Conservation (phyloP, 2,113 vertebrate species). For the Burhinus bistriatus region DNA sequence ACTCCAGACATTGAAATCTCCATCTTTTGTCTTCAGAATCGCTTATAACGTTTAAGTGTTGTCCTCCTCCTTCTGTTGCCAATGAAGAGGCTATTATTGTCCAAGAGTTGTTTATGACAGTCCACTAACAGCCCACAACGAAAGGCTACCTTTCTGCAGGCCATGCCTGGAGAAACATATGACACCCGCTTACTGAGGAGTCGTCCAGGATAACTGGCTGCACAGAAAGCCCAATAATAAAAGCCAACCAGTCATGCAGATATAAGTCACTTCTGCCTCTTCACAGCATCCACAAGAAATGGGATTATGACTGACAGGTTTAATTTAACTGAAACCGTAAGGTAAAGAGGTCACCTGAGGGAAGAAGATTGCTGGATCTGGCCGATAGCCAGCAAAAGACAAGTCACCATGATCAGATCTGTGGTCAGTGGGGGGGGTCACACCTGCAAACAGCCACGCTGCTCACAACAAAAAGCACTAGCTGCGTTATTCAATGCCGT, state of each 20-base stretch:
- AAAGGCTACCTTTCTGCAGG: neutral
- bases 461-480: neutral
- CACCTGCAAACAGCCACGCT: neutral
- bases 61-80: neutral
- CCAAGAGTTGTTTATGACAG: neutral
- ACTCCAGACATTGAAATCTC: neutral
- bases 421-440: neutral
- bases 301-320: neutral
- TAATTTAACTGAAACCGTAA: neutral
- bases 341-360: neutral
- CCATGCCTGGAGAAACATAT: neutral
- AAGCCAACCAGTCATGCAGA: neutral
- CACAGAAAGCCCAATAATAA: neutral
- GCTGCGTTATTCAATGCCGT: neutral
- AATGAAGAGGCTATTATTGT: neutral
- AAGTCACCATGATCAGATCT: fast-evolving
- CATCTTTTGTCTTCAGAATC: neutral
- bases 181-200: neutral
- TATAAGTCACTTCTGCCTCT: neutral
- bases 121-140: fast-evolving
- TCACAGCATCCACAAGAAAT: neutral
- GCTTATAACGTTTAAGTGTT: neutral
- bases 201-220: neutral
- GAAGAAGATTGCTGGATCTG: neutral
- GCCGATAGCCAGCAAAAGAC: neutral